Conservation (phyloP, 1,140 invertebrate genomes). For the Procambarus virginalis region DNA sequence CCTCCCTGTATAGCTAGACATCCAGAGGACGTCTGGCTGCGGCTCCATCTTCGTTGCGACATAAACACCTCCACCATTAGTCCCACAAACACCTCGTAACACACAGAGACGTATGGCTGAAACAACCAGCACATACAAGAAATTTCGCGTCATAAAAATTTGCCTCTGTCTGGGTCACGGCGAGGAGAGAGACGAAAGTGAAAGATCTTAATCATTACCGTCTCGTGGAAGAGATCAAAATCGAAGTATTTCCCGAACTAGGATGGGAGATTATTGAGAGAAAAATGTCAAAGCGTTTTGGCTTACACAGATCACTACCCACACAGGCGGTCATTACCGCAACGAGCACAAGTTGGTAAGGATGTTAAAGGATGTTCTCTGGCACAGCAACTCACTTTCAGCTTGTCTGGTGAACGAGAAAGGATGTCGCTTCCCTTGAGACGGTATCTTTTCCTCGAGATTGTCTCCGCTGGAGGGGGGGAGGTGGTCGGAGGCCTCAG, state of each 20-base stretch:
- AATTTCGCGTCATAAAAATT: not conserved
- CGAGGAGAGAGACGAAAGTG: not conserved
- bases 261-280: no score
- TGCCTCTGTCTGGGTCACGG: not conserved
- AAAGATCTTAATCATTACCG: not conserved
- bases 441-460: conserved; percentile 20
- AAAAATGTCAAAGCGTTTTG: no score
- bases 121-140: not conserved
- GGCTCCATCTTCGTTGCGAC: not conserved
- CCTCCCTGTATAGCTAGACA: not conserved
- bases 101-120: not conserved
- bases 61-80: no score
- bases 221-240: not conserved
- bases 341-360: no score
- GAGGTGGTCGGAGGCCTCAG: no score
- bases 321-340: no score
- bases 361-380: no score
- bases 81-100: no score
- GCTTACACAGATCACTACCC: no score
- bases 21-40: no score
- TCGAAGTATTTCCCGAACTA: no score
- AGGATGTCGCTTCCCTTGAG: conserved; percentile 13
- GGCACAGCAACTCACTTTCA: conserved; percentile 11
- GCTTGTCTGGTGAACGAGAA: conserved; percentile 20
- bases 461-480: not conserved